Percentiles rank a stretch among this genome's conserved stretches.
Evolutionary conservation across 2,888 invertebrate species (phyloP).

Genomic region (Polyommatus icarus): DNA sequence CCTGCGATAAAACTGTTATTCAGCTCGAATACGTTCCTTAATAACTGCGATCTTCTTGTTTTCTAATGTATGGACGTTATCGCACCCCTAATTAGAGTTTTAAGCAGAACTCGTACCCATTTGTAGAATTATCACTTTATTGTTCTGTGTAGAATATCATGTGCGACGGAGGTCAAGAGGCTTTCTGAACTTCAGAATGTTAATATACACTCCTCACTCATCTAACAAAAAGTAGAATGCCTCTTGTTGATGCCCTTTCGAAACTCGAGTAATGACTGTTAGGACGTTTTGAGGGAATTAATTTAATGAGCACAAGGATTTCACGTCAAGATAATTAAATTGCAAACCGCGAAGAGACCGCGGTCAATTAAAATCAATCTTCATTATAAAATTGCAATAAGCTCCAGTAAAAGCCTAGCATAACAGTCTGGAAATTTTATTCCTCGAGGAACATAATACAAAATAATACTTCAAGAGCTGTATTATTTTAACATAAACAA

Average conservation of each 20-base stretch:
- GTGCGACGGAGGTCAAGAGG: too few relatives aligned
- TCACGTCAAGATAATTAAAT: constrained; percentile 31
- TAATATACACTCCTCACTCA: too few relatives aligned
- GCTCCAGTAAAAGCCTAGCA: background rate
- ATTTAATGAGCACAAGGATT: constrained; percentile 29
- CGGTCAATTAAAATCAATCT: constrained; percentile 28
- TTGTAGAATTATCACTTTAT: too few relatives aligned
- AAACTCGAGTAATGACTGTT: background rate
- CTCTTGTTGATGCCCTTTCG: background rate
- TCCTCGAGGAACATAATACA: background rate
- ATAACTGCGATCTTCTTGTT: constrained; percentile 35
- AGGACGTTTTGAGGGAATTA: constrained; percentile 16
- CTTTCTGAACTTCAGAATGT: too few relatives aligned
- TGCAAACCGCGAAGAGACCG: constrained; percentile 27
- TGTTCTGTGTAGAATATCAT: too few relatives aligned
- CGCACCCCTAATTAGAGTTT: constrained; percentile 38
- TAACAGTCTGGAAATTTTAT: background rate
- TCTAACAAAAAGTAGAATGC: background rate
- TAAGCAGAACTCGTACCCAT: constrained; percentile 35
- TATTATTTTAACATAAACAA: background rate
- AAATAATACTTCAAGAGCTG: background rate
- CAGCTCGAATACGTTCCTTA: constrained; percentile 53
- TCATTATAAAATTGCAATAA: constrained; percentile 32
- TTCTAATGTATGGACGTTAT: constrained; percentile 40
- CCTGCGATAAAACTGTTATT: constrained; percentile 54